phyloP scores from a whole-genome alignment of 2,113 vertebrate species.

The Aphyosemion australe region DNA sequence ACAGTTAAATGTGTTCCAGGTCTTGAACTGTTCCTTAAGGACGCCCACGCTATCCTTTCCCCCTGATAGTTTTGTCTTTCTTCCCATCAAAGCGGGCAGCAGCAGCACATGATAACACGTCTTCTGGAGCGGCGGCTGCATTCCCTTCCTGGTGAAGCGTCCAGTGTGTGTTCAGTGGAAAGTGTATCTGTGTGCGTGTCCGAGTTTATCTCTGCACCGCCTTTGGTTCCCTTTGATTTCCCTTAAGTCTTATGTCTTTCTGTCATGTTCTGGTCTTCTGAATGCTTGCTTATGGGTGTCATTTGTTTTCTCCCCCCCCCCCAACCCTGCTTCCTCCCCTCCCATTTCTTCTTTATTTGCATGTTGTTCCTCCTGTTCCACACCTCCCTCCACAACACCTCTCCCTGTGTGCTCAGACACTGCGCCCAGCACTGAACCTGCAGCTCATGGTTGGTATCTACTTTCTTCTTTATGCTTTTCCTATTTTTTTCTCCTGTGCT shows the following conservation, averaged over 20 bases:
- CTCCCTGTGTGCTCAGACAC: conserved; percentile 81
- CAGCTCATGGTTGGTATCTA: conserved; percentile 85
- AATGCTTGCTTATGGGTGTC: conserved; percentile 83
- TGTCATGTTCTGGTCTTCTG: conserved; percentile 78
- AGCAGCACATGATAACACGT: conserved; percentile 41
- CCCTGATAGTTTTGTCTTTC: conserved; percentile 38
- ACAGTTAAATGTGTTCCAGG: conserved; percentile 19
- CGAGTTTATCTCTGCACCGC: conserved; percentile 69
- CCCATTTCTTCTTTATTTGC: conserved; percentile 78
- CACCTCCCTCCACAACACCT: conserved; percentile 73
- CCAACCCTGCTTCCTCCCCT: conserved; percentile 37
- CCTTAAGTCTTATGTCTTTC: conserved; percentile 72
- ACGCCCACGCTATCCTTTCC: conserved; percentile 36
- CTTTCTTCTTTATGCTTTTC: conserved; percentile 52
- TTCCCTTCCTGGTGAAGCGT: conserved; percentile 31
- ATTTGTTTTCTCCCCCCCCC: conserved; percentile 75
- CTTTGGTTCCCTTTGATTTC: conserved; percentile 68
- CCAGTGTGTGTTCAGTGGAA: conserved; percentile 32
- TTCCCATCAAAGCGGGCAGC: conserved; percentile 32
- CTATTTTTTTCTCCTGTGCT: neutral
- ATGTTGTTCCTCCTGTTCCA: conserved; percentile 80
- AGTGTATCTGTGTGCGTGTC: conserved; percentile 38
- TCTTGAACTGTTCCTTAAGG: conserved; percentile 2
- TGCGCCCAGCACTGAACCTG: conserved; percentile 82
- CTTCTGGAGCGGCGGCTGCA: conserved; percentile 33